phyloP scores from a whole-genome alignment of 2,113 vertebrate species.

The Cavia porcellus region DNA sequence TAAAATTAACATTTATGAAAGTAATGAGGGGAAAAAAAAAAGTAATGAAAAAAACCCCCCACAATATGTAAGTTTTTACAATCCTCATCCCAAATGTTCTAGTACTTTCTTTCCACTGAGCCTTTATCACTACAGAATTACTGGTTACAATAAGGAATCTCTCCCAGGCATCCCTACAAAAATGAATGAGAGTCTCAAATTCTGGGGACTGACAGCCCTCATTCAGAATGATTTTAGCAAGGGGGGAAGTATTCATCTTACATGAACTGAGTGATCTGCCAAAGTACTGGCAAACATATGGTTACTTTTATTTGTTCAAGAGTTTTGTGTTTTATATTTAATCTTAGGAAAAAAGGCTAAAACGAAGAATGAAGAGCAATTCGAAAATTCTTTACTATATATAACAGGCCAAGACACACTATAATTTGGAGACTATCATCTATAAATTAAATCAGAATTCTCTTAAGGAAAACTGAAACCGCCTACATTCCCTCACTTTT shows the following conservation, averaged over 20 bases:
- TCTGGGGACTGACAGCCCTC: neutral
- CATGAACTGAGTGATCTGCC: neutral
- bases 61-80: neutral
- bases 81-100: neutral
- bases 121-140: neutral
- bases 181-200: neutral
- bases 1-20: constrained; percentile 53
- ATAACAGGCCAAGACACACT: neutral
- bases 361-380: neutral
- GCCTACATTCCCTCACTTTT: neutral
- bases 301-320: neutral
- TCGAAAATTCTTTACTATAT: neutral
- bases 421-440: neutral
- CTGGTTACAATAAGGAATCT: neutral
- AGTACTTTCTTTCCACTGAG: neutral
- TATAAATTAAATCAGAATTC: constrained; percentile 3
- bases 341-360: neutral
- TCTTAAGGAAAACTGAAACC: neutral
- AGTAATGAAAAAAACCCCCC: neutral
- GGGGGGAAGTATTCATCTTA: neutral
- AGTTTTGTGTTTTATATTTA: constrained; percentile 25
- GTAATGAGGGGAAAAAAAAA: neutral
- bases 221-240: neutral
- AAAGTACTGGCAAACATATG: neutral
- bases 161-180: neutral